Evolutionary conservation across 2,113 vertebrate species (phyloP).

Genomic region (Cathartes aura): DNA sequence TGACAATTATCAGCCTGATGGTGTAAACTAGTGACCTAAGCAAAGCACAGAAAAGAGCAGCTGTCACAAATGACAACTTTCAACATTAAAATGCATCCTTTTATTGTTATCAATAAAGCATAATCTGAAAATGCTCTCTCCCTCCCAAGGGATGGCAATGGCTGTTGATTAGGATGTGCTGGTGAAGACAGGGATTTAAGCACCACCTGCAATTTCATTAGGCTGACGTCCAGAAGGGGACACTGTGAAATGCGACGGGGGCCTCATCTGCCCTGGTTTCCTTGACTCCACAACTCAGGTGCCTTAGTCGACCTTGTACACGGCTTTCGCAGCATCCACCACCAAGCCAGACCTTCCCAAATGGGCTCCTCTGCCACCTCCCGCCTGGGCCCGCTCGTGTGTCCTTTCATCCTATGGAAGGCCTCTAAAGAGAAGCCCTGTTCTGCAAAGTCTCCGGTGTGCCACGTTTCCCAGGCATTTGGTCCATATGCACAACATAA

Average conservation of each 20-base stretch:
- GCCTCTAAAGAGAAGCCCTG: fast-evolving
- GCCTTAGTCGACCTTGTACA: fast-evolving
- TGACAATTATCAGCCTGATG: background rate
- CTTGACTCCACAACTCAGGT: background rate
- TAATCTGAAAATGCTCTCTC: background rate
- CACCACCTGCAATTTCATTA: background rate
- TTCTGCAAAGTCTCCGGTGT: background rate
- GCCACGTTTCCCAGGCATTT: background rate
- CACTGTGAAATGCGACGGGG: background rate
- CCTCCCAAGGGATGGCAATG: background rate
- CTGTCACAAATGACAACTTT: background rate
- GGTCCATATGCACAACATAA: background rate
- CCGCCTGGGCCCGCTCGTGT: fast-evolving
- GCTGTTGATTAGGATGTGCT: background rate
- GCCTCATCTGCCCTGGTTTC: background rate
- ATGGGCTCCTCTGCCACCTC: fast-evolving
- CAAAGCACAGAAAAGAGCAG: background rate
- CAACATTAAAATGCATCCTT: background rate
- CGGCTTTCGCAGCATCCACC: background rate
- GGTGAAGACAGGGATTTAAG: background rate
- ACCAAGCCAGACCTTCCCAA: background rate
- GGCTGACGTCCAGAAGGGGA: fast-evolving
- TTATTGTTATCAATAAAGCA: background rate
- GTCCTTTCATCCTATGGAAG: background rate
- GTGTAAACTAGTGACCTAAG: constrained; percentile 15